These are phyloP conservation scores for Stenotaenia linearis DNA, from an alignment of 2,888 invertebrate genomes.

Conservation along the genomic window DNA sequence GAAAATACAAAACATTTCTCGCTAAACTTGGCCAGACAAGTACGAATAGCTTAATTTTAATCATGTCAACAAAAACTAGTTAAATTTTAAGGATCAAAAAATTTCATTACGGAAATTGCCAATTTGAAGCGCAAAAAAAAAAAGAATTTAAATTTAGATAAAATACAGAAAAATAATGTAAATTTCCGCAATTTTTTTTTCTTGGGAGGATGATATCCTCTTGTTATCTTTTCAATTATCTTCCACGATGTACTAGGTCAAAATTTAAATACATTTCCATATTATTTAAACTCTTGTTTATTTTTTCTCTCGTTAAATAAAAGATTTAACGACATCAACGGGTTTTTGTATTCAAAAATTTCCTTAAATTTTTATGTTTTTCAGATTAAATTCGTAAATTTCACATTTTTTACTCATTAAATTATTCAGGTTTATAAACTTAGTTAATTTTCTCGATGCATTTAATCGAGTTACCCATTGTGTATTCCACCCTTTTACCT, in stretches of 20 bases:
- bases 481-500: neutral
- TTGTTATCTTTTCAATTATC: neutral
- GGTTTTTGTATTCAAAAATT: neutral
- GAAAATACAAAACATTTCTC: neutral
- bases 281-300: neutral
- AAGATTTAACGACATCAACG: too few species aligned
- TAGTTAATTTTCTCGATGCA: neutral
- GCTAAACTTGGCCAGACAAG: neutral
- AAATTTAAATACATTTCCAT: neutral
- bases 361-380: neutral
- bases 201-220: neutral
- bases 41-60: too few species aligned
- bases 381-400: neutral
- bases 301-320: neutral
- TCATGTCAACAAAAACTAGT: too few species aligned
- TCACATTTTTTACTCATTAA: neutral
- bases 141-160: too few species aligned
- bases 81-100: too few species aligned
- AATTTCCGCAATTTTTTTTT: neutral
- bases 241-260: neutral
- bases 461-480: neutral
- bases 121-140: too few species aligned
- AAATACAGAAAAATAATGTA: too few species aligned
- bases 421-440: neutral
- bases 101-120: too few species aligned